Evolutionary conservation across 2,797 vertebrate species (phyloP).

Genomic region (Masticophis lateralis): DNA sequence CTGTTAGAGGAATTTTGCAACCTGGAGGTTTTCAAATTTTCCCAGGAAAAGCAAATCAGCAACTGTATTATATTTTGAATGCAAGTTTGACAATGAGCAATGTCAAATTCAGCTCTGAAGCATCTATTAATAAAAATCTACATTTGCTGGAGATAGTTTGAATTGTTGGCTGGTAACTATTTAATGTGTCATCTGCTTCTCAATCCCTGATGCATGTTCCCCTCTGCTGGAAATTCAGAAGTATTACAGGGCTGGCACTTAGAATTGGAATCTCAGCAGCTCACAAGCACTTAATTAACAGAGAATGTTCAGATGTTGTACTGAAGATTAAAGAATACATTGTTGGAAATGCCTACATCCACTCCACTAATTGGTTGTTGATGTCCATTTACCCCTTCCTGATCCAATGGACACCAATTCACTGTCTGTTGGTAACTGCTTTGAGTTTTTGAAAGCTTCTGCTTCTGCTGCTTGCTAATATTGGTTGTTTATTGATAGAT

Average conservation of each 20-base stretch:
- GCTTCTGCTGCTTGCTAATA: background rate
- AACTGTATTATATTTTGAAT: background rate
- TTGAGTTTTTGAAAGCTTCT: background rate
- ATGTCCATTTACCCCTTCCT: background rate
- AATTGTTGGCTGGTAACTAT: background rate
- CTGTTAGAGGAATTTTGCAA: background rate
- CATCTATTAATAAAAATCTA: background rate
- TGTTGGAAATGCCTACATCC: background rate
- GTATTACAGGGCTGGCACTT: slow-evolving; percentile 32
- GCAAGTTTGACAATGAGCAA: background rate
- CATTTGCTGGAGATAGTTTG: slow-evolving; percentile 5
- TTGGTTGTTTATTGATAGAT: background rate
- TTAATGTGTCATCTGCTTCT: background rate
- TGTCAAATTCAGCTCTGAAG: background rate
- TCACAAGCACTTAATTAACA: background rate
- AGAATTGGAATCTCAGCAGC: background rate
- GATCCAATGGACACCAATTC: background rate
- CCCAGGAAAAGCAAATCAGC: background rate
- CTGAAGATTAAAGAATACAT: background rate
- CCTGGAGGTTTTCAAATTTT: background rate
- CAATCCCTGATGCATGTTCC: slow-evolving; percentile 50
- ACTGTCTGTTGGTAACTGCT: background rate
- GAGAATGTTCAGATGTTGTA: background rate
- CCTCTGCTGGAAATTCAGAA: slow-evolving; percentile 58
- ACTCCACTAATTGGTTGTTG: background rate